Evolutionary conservation across 2,113 vertebrate species (phyloP), one percentile per base, ranked within the genome.

Genomic region (Ciconia boyciana): DNA sequence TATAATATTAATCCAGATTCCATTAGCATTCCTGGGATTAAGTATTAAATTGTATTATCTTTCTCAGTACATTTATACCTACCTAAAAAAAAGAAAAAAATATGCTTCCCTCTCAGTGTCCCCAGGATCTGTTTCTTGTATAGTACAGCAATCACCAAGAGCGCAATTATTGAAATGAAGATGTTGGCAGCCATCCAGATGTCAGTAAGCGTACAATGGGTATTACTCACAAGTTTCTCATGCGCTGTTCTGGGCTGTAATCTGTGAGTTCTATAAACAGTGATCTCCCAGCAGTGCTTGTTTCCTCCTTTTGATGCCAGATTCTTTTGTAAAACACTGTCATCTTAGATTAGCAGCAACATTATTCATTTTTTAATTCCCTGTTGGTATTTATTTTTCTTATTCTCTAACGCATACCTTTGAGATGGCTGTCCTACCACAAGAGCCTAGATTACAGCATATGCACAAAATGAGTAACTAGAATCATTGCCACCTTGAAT

Each of bases 161-260:
- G 39, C 3, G 2, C 64, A 90, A 39, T 96, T 89, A 95, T 66
- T 75, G 83, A 93, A 87, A 94, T 90, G 79, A 96, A 92, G 92
- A 86, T 58, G 75, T 71, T 92, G 95, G 93, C 95, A 95, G 70
- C 51, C 68, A 57, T 72, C 87, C 94, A 97, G 79, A n/a, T 81
- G 90, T 89, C 93, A 93, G 58, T 43, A 95, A 81, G 90, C 46
- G 94, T 71, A 77, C 79, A 93, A 46, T 0, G 5, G 28, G 61
- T 85, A 83, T 96, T 95, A 93, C 77, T 95, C 93, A 96, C 78
- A 92, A 82, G 39, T 16, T 94, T 57, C 83, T 84, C 5, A 0
- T 79, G 77, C 36, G 77, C 61, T 74, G 41, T 82, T 87, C 78
- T 65, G 54, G 24, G 54, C 41, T 87, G 44, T 79, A 91, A 97